Base-by-base conservation (phyloP, 2,888 invertebrate species). In the Aphodius granarius region DNA sequence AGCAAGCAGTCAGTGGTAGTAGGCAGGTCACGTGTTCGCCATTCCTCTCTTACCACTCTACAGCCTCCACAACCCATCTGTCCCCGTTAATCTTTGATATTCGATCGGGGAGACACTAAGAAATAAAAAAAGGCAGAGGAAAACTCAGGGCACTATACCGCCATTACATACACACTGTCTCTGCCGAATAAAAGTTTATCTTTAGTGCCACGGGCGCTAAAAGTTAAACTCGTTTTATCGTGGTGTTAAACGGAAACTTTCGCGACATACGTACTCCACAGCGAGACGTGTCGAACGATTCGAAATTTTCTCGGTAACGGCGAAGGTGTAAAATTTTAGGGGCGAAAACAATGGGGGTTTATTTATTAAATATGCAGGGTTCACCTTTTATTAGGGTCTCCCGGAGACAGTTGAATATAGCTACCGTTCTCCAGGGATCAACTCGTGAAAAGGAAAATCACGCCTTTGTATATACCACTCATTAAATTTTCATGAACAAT, bases 41-140 rank as follows among this genome's bases (percentile, higher is more conserved):
- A 20, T 73, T 70, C 75, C 70, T 75, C 68, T 75, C 64, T 23
- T 6, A 66, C 20, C 73, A 64, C 73, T 73, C 19, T 73, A 6
- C 43, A 63, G 21, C 73, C 21, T 16, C 73, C 73, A 73, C 73
- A 65, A 16, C 65, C 73, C 73, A 73, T 73, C 73, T 82, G 82
- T 80, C 82, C 81, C 79, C 78, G 78, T 81, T 82, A 83, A 84
- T 84, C 83, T 83, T 83, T 82, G 83, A 83, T 82, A 84, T 83
- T 82, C 82, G 83, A 84, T 84, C 81, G 43, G 43, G 43, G n/a
- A 43, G 81, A 72, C 73, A 81, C 79, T 78, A 13, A 43, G 0
- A 13, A 43, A 43, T 43, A 43, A 9, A 43, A 43, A 43, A 43
- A 43, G 13, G 13, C 6, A 6, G 43, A 43, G 9, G 43, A 43